A percentile compares a stretch with the other conserved stretches of the same genome.
These are phyloP conservation scores for Seladonia tumulorum DNA, from an alignment of 2,888 invertebrate genomes.

Conservation along the genomic window DNA sequence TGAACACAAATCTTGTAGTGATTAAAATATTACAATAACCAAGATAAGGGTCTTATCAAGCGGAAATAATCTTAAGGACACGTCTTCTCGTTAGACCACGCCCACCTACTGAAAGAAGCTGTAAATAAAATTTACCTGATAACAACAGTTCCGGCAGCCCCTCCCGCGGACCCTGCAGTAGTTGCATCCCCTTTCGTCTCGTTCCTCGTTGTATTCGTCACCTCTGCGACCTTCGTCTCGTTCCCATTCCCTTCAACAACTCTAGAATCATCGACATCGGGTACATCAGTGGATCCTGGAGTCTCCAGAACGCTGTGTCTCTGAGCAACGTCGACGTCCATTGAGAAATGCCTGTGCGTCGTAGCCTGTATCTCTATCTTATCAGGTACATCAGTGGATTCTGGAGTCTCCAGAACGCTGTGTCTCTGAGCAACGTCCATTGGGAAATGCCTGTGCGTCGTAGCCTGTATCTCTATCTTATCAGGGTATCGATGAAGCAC, in stretches of 20 bases:
- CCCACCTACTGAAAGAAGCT: too few relatives aligned
- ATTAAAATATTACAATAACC: too few relatives aligned
- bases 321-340: background rate
- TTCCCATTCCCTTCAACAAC: conserved; percentile 17
- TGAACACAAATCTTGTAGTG: too few relatives aligned
- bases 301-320: background rate
- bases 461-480: conserved; percentile 6
- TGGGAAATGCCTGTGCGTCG: background rate
- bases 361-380: conserved; percentile 6
- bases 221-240: background rate
- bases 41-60: too few relatives aligned
- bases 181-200: conserved; percentile 13
- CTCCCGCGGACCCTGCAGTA: background rate
- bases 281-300: background rate
- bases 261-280: conserved; percentile 6
- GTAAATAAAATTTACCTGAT: background rate
- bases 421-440: conserved; percentile 19
- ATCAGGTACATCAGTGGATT: conserved; percentile 47
- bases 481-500: conserved; percentile 73
- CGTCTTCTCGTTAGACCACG: too few relatives aligned
- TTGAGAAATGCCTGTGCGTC: background rate
- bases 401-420: background rate
- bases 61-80: too few relatives aligned
- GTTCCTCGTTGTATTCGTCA: conserved; percentile 42
- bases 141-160: background rate